Evolutionary conservation across 1,140 invertebrate genomes (phyloP).

Genomic region (Propsilocerus akamusi): DNA sequence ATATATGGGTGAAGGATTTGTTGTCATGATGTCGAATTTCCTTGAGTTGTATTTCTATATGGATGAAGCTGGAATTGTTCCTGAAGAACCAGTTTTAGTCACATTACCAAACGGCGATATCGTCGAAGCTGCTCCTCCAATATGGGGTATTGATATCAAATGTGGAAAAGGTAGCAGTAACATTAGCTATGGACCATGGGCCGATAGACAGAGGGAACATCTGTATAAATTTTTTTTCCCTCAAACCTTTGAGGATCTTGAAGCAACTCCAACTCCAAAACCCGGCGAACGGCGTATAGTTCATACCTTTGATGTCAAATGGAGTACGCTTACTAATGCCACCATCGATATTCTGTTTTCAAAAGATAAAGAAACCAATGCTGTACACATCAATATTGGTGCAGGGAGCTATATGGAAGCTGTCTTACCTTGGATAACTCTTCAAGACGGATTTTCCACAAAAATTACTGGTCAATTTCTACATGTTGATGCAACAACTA

Average conservation of each 20-base stretch:
- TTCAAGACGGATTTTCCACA: slow-evolving; percentile 68
- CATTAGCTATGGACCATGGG: slow-evolving; percentile 97
- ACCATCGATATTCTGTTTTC: slow-evolving; percentile 92
- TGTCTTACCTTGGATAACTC: slow-evolving; percentile 84
- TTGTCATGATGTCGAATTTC: slow-evolving; percentile 85
- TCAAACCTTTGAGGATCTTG: slow-evolving; percentile 60
- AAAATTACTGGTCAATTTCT: slow-evolving; percentile 84
- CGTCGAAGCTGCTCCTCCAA: slow-evolving; percentile 70
- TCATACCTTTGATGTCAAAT: slow-evolving; percentile 80
- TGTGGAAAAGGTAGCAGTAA: slow-evolving; percentile 86
- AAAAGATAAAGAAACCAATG: slow-evolving; percentile 93
- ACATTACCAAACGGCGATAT: slow-evolving; percentile 83
- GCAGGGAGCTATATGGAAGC: slow-evolving; percentile 88
- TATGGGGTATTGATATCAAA: slow-evolving; percentile 90
- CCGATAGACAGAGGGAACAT: slow-evolving; percentile 87
- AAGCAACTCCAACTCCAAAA: slow-evolving; percentile 54
- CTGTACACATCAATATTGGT: slow-evolving; percentile 83
- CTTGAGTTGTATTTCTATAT: slow-evolving; percentile 92
- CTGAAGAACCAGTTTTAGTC: slow-evolving; percentile 76
- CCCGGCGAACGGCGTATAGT: slow-evolving; percentile 75
- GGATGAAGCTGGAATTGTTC: slow-evolving; percentile 83
- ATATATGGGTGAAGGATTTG: slow-evolving; percentile 97
- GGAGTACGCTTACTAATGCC: slow-evolving; percentile 78
- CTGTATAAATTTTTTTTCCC: slow-evolving; percentile 95
- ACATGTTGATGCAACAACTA: slow-evolving; percentile 86